Evolutionary conservation across 2,888 invertebrate genomes (phyloP), one percentile per base, ranked within the genome.

Genomic region (Synanthedon vespiformis): DNA sequence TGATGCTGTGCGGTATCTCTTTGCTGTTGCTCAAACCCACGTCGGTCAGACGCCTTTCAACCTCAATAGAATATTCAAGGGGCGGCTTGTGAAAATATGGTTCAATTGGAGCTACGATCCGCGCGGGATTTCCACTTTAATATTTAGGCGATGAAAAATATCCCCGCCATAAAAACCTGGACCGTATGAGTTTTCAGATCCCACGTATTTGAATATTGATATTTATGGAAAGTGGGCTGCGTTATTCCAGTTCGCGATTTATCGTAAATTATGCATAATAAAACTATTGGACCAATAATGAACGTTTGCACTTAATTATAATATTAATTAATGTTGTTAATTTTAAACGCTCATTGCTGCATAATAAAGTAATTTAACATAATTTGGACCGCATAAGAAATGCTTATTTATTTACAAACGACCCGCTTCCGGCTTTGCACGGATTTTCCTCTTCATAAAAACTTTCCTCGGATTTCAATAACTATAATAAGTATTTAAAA

Each of bases 81-180:
- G 77, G 68, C 64, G 65, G 74, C 68, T 63, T 72, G 76, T 73
- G 69, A 76, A 83, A 83, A 83, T 81, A 82, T 81, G 73, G 72
- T 72, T 74, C 77, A 80, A 82, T 81, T 77, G 78, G 70, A 63
- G 67, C 65, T 63, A 64, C 74, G 78, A 73, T 70, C 71, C 77
- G 63, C 63, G 65, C 65, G 73, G 77, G 77, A 75, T 79, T 80
- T 73, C 69, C 68, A 66, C 67, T 83, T 80, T 80, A 80, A 79
- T 82, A 83, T 84, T 81, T 80, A 75, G 67, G 68, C 78, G 73
- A 80, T 83, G 80, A 84, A 82, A 82, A 80, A 81, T 80, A 80
- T 63, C 74, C 63, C 75, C 68, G 69, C 73, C 74, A 80, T 81
- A 81, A 84, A 80, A 82, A 77, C 72, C 69, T 72, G 77, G 74